Conservation (phyloP, 2,797 vertebrate genomes). For the Poecilia picta region DNA sequence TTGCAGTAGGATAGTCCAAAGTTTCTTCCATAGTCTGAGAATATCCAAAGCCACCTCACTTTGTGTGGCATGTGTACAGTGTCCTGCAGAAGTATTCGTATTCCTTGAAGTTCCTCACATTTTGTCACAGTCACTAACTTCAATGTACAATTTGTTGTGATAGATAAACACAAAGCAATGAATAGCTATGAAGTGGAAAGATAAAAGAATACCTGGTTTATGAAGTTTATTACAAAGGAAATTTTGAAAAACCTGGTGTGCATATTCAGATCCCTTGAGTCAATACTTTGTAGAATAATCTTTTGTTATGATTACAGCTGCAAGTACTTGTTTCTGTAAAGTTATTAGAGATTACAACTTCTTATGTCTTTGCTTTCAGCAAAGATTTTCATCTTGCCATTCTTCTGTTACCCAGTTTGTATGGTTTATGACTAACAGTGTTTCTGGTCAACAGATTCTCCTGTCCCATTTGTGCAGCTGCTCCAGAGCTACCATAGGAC, state of each 20-base stretch:
- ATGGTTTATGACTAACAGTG: not conserved
- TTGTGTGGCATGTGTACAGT: not conserved
- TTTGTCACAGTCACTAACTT: not conserved
- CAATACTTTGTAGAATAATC: not conserved
- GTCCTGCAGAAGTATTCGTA: not conserved
- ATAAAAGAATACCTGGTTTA: not conserved
- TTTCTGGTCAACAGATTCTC: not conserved
- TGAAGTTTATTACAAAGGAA: not conserved
- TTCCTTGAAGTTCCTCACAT: not conserved
- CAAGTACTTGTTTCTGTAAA: not conserved
- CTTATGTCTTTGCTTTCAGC: not conserved
- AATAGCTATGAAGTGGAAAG: not conserved
- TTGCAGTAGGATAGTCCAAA: conserved; percentile 17
- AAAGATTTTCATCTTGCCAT: not conserved
- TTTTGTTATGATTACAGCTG: not conserved
- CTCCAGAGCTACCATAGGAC: not conserved
- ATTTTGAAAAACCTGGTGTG: not conserved
- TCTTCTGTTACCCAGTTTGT: not conserved
- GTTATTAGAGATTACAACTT: not conserved
- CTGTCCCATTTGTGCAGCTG: not conserved
- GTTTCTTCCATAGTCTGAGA: conserved; percentile 13
- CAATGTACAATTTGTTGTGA: not conserved
- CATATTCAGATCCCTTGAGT: not conserved
- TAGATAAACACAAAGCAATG: not conserved
- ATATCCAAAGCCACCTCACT: conserved; percentile 12